Evolutionary conservation across 2,797 vertebrate genomes (phyloP).

Genomic region (Anguilla megastoma): DNA sequence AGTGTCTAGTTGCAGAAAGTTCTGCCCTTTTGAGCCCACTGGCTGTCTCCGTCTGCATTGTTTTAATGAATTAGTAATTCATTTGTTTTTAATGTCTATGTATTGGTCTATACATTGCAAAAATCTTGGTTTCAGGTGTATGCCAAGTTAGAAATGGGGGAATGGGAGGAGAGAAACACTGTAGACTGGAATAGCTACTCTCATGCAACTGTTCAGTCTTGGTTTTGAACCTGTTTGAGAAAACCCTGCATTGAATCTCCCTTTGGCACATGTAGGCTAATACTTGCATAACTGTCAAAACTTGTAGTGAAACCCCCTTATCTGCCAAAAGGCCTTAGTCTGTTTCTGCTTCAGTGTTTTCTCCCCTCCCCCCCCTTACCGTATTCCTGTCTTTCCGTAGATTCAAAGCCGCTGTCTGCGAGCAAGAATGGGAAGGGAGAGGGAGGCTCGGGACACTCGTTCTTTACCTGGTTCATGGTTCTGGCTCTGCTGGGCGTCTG

Average conservation of each 20-base stretch:
- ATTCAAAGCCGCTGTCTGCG: slow-evolving; percentile 48
- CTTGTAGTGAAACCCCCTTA: background rate
- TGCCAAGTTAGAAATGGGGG: background rate
- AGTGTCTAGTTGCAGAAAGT: background rate
- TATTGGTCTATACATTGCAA: background rate
- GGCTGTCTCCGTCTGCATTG: background rate
- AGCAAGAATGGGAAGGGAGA: slow-evolving; percentile 62
- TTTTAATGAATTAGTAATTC: background rate
- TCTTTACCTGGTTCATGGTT: slow-evolving; percentile 93
- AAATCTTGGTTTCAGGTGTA: background rate
- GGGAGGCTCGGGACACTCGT: slow-evolving; percentile 64
- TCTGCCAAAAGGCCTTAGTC: background rate
- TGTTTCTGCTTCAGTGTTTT: background rate
- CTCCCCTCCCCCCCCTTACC: background rate
- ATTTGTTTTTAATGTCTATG: background rate
- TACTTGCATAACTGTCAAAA: too few species aligned
- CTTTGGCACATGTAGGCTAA: background rate
- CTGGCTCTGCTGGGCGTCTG: slow-evolving; percentile 91
- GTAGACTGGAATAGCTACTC: background rate
- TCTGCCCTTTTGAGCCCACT: background rate
- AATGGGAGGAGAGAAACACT: background rate
- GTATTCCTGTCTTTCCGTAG: slow-evolving; percentile 45
- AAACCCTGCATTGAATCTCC: background rate
- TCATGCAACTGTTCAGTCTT: background rate
- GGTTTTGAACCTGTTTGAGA: background rate